Percentiles rank a stretch among this genome's conserved stretches.
These are phyloP conservation scores for Hemicentrotus pulcherrimus DNA, from an alignment of 35 echinoderm and acorn worm genomes.

Conservation along the genomic window DNA sequence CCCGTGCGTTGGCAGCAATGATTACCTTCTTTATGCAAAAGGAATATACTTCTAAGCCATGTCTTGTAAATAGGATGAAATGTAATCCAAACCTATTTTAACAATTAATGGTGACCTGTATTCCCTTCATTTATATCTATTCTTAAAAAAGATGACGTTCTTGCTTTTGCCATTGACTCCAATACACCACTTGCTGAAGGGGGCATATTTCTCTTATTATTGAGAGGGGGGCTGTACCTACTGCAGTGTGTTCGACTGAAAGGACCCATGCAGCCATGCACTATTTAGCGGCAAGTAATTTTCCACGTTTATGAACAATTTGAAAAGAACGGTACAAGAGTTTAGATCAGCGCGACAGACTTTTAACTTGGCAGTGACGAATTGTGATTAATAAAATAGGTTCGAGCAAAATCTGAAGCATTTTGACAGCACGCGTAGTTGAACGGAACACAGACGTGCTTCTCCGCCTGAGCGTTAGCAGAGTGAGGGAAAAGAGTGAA, in stretches of 20 bases:
- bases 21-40: neutral
- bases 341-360: constrained; percentile 45
- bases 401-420: neutral
- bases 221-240: neutral
- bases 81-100: neutral
- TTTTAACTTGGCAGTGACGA: constrained; percentile 45
- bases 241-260: neutral
- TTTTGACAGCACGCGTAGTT: neutral
- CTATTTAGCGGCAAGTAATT: constrained; percentile 47
- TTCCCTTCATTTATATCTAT: neutral
- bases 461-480: neutral
- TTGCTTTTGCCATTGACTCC: neutral
- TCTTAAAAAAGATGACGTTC: neutral
- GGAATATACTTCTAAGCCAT: neutral
- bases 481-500: neutral
- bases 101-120: neutral
- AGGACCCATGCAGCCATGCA: neutral
- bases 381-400: constrained; percentile 28
- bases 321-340: constrained; percentile 44
- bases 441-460: neutral
- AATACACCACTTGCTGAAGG: neutral
- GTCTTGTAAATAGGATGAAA: too few relatives aligned
- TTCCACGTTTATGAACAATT: constrained; percentile 33
- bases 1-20: neutral
- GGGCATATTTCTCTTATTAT: neutral